Conservation (phyloP, 1,140 invertebrate genomes). For the Apis cerana region DNA sequence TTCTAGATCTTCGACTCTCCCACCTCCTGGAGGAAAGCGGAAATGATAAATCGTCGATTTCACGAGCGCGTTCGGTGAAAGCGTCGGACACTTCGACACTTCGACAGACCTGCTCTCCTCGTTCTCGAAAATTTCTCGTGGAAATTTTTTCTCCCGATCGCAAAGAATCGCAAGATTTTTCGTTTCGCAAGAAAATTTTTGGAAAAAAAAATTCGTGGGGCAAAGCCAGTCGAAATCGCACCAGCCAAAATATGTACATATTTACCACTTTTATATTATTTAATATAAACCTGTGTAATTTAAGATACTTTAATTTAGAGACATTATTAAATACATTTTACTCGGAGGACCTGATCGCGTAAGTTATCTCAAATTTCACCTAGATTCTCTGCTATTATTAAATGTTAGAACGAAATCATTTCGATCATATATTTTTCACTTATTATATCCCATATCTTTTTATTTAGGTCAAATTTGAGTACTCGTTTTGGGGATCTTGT, state of each 20-base stretch:
- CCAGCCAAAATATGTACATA: constrained; percentile 59
- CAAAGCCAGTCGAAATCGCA: not conserved
- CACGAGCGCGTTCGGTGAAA: constrained; percentile 22
- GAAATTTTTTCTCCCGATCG: no score
- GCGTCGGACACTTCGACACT: not conserved
- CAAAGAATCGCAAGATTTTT: no score
- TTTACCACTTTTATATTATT: constrained; percentile 50
- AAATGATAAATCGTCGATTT: constrained; percentile 26
- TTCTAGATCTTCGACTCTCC: not conserved
- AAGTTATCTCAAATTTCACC: constrained; percentile 6
- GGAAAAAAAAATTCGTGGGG: not conserved
- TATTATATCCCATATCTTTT: not conserved
- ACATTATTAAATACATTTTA: not conserved
- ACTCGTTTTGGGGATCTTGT: no score
- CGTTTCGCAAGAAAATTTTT: not conserved
- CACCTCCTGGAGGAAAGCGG: constrained; percentile 11
- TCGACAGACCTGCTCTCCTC: not conserved
- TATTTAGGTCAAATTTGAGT: not conserved
- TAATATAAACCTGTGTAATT: constrained; percentile 52
- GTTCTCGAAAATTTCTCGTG: no score
- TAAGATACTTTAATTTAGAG: constrained; percentile 42
- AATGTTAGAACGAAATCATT: not conserved
- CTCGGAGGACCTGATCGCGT: not conserved
- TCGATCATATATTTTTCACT: not conserved
- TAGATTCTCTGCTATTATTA: not conserved